These are phyloP conservation scores for Aeoliscus strigatus DNA, from an alignment of 2,797 vertebrate genomes.

Conservation along the genomic window DNA sequence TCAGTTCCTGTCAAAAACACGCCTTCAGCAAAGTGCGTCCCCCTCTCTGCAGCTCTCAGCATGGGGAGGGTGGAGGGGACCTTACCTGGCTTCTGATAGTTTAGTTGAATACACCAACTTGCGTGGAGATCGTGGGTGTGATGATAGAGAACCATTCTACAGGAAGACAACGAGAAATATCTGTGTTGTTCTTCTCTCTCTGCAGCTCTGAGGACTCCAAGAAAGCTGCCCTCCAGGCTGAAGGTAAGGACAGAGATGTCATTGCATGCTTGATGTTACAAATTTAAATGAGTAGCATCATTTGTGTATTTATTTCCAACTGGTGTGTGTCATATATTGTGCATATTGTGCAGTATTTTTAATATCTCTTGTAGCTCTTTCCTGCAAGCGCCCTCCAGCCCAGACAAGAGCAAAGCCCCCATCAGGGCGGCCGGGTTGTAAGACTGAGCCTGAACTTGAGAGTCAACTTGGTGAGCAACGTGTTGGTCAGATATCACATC, in stretches of 20 bases:
- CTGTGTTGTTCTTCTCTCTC: conserved; percentile 5
- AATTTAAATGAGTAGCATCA: too few species aligned
- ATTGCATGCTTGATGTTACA: neutral
- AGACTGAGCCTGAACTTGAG: conserved; percentile 85
- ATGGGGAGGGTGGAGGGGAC: conserved; percentile 55
- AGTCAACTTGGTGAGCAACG: conserved; percentile 64
- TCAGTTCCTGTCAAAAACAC: conserved; percentile 41
- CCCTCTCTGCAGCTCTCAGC: conserved; percentile 34
- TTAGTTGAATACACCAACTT: neutral
- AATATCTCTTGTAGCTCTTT: conserved; percentile 38
- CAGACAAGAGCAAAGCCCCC: conserved; percentile 58
- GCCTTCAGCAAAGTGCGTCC: conserved; percentile 52
- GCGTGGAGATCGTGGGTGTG: neutral
- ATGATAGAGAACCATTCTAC: neutral
- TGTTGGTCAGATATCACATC: conserved; percentile 22
- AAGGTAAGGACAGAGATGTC: conserved; percentile 47
- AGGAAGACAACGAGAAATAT: neutral
- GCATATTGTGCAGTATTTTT: conserved; percentile 24
- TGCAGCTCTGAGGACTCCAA: conserved; percentile 57
- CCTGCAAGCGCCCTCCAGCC: conserved; percentile 49
- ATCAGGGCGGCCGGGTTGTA: conserved; percentile 77
- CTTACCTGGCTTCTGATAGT: conserved; percentile 36
- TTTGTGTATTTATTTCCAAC: neutral
- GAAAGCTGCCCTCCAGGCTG: conserved; percentile 51
- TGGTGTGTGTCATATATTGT: too few species aligned